These are phyloP conservation scores for Fragum sueziense DNA, from an alignment of 2,888 invertebrate genomes.

Conservation along the genomic window DNA sequence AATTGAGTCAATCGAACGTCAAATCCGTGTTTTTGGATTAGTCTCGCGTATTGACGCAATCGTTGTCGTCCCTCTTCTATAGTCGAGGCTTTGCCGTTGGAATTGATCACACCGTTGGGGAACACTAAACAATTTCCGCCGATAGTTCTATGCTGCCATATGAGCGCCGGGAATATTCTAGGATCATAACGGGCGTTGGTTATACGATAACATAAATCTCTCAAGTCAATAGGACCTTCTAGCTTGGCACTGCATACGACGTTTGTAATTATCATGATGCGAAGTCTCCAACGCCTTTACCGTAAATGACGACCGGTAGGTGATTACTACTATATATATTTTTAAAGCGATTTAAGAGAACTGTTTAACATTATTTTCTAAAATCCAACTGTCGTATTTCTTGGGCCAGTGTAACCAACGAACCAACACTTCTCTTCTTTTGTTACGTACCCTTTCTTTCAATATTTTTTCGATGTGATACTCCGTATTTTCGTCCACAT, in stretches of 20 bases:
- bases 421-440: slow-evolving; percentile 41
- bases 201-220: slow-evolving; percentile 17
- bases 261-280: slow-evolving; percentile 30
- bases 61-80: slow-evolving; percentile 8
- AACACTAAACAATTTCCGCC: slow-evolving; percentile 38
- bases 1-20: not conserved
- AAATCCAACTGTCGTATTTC: slow-evolving; percentile 47
- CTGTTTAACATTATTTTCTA: slow-evolving; percentile 32
- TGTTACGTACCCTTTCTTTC: slow-evolving; percentile 22
- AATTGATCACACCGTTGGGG: slow-evolving; percentile 33
- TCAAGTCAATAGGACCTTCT: slow-evolving; percentile 16
- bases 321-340: too few relatives aligned
- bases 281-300: not conserved
- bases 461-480: slow-evolving; percentile 41
- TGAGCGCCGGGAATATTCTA: slow-evolving; percentile 18
- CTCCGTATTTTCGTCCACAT: slow-evolving; percentile 23
- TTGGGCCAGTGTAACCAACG: slow-evolving; percentile 54
- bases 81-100: slow-evolving; percentile 22
- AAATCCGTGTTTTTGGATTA: slow-evolving; percentile 20
- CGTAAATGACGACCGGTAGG: not conserved
- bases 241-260: slow-evolving; percentile 24
- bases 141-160: slow-evolving; percentile 34
- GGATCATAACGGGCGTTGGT: slow-evolving; percentile 24
- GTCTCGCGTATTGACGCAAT: slow-evolving; percentile 27
- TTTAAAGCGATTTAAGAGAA: not conserved